phyloP scores from a whole-genome alignment of 2,113 vertebrate species.

The Antidorcas marsupialis region DNA sequence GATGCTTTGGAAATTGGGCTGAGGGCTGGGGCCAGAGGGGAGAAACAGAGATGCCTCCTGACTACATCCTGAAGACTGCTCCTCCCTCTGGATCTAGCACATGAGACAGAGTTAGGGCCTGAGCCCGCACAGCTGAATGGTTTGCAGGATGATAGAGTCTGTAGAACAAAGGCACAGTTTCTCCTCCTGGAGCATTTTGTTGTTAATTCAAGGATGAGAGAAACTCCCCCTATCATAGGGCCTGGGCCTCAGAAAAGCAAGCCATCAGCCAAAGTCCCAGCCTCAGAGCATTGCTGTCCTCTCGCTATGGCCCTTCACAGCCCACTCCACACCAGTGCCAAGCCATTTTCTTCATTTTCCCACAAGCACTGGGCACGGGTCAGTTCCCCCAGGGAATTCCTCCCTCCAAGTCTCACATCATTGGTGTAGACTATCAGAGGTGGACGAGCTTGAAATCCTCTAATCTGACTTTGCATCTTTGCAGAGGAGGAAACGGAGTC shows the following conservation, averaged over 20 bases:
- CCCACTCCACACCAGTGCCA: not conserved
- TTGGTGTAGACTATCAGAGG: not conserved
- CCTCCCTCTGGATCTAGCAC: not conserved
- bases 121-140: not conserved
- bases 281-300: not conserved
- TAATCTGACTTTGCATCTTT: not conserved
- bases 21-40: not conserved
- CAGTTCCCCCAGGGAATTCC: not conserved
- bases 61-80: not conserved
- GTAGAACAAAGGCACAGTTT: not conserved
- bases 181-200: not conserved
- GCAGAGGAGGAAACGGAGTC: not conserved
- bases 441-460: not conserved
- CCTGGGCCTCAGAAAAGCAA: not conserved
- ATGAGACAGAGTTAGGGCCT: not conserved
- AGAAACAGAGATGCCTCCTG: not conserved
- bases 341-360: not conserved
- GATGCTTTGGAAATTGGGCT: not conserved
- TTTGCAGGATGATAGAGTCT: not conserved
- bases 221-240: not conserved
- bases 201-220: not conserved
- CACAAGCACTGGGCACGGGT: rapidly evolving
- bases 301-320: rapidly evolving
- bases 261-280: not conserved
- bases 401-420: not conserved